phyloP scores from a whole-genome alignment of 1,140 invertebrate genomes.

The Oreohelix idahoensis region DNA sequence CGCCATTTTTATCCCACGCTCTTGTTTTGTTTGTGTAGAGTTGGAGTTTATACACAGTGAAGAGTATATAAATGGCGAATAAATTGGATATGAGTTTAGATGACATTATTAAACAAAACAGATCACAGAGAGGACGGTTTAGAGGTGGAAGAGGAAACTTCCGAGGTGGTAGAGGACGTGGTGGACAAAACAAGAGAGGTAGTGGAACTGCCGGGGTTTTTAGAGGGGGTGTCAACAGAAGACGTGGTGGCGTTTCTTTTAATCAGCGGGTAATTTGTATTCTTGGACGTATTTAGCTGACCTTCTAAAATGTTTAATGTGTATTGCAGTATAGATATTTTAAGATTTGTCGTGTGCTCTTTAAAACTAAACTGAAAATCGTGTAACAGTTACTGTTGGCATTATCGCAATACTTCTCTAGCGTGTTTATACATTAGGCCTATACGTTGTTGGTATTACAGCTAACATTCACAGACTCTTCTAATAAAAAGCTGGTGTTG shows the following conservation, averaged over 20 bases:
- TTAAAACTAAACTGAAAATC: too few relatives aligned
- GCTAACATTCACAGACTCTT: too few relatives aligned
- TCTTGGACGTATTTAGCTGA: too few relatives aligned
- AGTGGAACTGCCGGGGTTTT: constrained; percentile 51
- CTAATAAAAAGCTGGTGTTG: too few relatives aligned
- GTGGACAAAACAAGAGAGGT: constrained; percentile 66
- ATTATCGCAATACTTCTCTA: too few relatives aligned
- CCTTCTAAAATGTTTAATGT: too few relatives aligned
- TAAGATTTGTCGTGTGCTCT: too few relatives aligned
- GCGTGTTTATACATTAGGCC: too few relatives aligned
- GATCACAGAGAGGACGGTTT: constrained; percentile 70
- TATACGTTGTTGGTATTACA: too few relatives aligned
- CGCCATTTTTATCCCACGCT: constrained; percentile 14
- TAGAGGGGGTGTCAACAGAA: constrained; percentile 60
- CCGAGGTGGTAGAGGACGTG: constrained; percentile 67
- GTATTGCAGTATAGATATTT: too few relatives aligned
- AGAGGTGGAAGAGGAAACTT: constrained; percentile 71
- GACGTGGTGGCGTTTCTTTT: constrained; percentile 29
- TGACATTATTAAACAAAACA: constrained; percentile 91
- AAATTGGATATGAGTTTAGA: constrained; percentile 97
- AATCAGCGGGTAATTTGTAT: constrained; percentile 2
- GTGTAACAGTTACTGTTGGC: too few relatives aligned
- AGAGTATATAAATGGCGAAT: constrained; percentile 79
- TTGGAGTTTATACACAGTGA: neutral
- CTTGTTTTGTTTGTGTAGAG: neutral